Percentiles rank a stretch among this genome's conserved stretches.
Evolutionary conservation across 2,888 invertebrate genomes (phyloP).

Genomic region (Tiphia femorata): DNA sequence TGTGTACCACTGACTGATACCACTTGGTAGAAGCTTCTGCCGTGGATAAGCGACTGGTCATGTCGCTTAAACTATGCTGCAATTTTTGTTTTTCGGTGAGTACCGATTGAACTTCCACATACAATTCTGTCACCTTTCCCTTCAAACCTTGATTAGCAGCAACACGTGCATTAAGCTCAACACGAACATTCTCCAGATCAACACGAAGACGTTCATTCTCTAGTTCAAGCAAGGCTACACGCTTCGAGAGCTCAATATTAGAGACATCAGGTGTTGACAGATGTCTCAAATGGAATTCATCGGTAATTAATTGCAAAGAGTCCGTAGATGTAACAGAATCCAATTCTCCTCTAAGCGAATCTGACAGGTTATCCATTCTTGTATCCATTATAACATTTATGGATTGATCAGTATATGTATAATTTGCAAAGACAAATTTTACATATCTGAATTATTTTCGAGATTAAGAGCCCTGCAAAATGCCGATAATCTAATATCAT

Average conservation of each 20-base stretch:
- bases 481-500: no score
- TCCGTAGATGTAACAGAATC: constrained; percentile 53
- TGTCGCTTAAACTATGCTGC: constrained; percentile 46
- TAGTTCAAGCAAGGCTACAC: constrained; percentile 48
- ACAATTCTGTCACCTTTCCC: constrained; percentile 54
- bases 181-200: constrained; percentile 50
- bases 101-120: constrained; percentile 51
- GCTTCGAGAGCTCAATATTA: constrained; percentile 50
- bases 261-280: constrained; percentile 49
- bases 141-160: constrained; percentile 58
- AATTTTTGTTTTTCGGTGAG: constrained; percentile 53
- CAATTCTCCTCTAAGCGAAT: constrained; percentile 51
- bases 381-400: no score
- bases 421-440: no score
- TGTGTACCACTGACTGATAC: constrained; percentile 55
- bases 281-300: constrained; percentile 51
- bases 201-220: constrained; percentile 54
- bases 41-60: constrained; percentile 36
- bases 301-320: constrained; percentile 48
- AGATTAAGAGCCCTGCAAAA: no score
- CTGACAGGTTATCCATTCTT: constrained; percentile 54
- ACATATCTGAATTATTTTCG: no score
- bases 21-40: constrained; percentile 53
- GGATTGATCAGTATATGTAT: no score
- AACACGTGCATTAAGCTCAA: constrained; percentile 55